These are phyloP conservation scores for Antennarius striatus DNA, from an alignment of 2,113 vertebrate genomes.

Conservation along the genomic window DNA sequence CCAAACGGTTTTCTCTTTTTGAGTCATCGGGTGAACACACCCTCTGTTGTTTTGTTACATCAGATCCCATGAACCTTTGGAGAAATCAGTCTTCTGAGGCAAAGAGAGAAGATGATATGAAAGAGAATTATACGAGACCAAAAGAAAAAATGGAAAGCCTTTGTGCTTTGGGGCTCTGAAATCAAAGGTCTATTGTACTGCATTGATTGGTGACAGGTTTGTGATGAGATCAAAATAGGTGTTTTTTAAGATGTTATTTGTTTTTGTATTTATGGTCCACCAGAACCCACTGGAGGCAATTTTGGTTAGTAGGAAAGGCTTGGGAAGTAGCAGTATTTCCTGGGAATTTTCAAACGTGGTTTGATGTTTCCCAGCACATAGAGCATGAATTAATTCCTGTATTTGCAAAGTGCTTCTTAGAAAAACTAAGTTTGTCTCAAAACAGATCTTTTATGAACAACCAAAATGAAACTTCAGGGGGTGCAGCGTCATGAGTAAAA, in stretches of 20 bases:
- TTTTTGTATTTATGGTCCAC: too few species aligned
- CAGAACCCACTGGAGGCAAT: too few species aligned
- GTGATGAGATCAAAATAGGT: neutral
- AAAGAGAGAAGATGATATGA: neutral
- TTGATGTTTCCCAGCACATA: too few species aligned
- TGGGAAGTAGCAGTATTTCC: too few species aligned
- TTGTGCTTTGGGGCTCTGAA: slow-evolving; percentile 14
- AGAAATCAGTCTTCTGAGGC: neutral
- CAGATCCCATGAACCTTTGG: neutral
- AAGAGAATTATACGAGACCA: neutral
- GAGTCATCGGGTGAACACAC: slow-evolving; percentile 9
- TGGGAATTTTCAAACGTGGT: too few species aligned
- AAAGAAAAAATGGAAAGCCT: slow-evolving; percentile 11
- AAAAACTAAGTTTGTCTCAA: too few species aligned
- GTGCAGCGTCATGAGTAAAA: neutral
- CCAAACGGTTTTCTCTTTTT: slow-evolving; percentile 22
- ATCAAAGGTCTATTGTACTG: neutral
- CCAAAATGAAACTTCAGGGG: neutral
- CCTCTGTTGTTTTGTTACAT: slow-evolving; percentile 22
- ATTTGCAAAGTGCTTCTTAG: too few species aligned
- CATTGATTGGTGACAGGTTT: neutral
- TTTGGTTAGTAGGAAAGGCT: too few species aligned
- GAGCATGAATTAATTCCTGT: too few species aligned
- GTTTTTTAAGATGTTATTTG: too few species aligned
- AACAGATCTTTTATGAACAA: too few species aligned